Evolutionary conservation across 2,797 vertebrate genomes (phyloP), one percentile per base, ranked within the genome.

Genomic region (Silurus aristotelis): DNA sequence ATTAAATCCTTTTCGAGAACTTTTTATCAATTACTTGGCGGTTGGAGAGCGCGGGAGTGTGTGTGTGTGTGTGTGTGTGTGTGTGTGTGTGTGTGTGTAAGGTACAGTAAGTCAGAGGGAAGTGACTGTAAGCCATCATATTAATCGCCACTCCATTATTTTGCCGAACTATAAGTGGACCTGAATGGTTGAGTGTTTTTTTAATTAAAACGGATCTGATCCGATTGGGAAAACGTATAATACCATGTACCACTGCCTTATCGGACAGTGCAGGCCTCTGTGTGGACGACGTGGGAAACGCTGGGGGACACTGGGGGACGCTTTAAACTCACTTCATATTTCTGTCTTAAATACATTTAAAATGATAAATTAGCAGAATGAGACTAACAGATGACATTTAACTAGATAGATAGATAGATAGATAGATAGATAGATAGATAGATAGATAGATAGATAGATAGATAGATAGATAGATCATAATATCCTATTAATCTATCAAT

Each of bases 201-300:
- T 95, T 95, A 95, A 95, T 96, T 95, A 94, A 92, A 93, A 89
- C 88, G 94, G 94, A 94, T 95, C 95, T 95, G 93, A 91, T 91
- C 87, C 92, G 92, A 94, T 95, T 94, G 91, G 94, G 94, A 93
- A 93, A 82, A 94, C 92, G 93, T 93, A 93, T 93, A 94, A 94
- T 94, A 91, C 87, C 92, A 93, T 91, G 92, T 94, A 92, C 93
- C 90, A 90, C 89, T 87, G 93, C 92, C 94, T 94, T 94, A 95
- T 95, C 93, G 71, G 87, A 46, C 58, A 68, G 68, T 58, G 64
- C 88, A 85, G 86, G 81, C 84, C 68, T 82, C 84, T 77, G 72
- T 80, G 84, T 86, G 82, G 87, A 86, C 67, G 58, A 73, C 48
- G 84, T 10, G 48, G 48, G 2, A 1, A 52, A 7, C 48, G 2